Percentiles rank a stretch among this genome's conserved stretches.
phyloP scores from a whole-genome alignment of 2,113 vertebrate species.

The Thinocorus orbignyianus region DNA sequence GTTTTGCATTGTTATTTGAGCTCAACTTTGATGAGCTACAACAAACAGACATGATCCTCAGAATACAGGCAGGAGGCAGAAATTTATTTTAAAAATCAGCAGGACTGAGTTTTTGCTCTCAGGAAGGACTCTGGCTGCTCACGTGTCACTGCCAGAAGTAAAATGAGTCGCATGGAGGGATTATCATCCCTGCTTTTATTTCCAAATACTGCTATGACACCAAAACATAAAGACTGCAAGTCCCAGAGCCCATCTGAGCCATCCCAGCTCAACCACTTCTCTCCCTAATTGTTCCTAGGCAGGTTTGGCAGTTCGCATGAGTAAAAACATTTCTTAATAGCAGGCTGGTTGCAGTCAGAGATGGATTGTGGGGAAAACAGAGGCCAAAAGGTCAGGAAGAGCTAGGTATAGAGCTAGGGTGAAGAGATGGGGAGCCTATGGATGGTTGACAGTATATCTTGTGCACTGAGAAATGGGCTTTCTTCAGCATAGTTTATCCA shows the following conservation, averaged over 20 bases:
- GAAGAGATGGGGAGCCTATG: neutral
- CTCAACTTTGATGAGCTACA: neutral
- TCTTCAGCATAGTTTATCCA: neutral
- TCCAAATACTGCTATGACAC: neutral
- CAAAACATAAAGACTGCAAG: neutral
- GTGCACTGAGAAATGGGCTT: neutral
- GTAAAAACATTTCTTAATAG: neutral
- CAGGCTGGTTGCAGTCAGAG: neutral
- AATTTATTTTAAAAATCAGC: neutral
- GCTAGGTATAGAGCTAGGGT: neutral
- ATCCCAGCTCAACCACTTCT: neutral
- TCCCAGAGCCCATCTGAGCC: neutral
- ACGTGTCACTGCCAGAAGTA: neutral
- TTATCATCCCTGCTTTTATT: neutral
- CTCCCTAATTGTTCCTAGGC: neutral
- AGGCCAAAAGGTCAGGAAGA: neutral
- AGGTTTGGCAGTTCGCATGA: neutral
- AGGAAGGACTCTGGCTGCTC: neutral
- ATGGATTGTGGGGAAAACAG: neutral
- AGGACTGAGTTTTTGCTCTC: neutral
- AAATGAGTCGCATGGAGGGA: neutral
- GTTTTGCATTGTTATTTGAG: neutral
- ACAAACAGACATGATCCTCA: neutral
- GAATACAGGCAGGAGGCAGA: neutral
- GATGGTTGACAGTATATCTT: neutral